Conservation (phyloP, 1,140 invertebrate species). For the Drosophila seguyi region DNA sequence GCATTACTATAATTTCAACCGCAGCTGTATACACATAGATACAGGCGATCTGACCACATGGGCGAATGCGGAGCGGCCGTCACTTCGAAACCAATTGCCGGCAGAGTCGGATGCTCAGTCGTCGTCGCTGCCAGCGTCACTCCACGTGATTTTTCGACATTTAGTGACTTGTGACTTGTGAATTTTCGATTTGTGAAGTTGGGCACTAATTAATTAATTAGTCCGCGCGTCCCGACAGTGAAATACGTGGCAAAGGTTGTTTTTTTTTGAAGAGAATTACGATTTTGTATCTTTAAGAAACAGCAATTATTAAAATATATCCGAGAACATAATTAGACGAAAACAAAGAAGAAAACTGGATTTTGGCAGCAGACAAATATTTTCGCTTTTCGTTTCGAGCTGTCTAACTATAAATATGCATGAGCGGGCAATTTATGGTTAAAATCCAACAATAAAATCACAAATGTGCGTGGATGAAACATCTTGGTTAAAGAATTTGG, state of each 20-base stretch:
- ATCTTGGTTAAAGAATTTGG: background rate
- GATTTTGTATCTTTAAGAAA: slow-evolving; percentile 26
- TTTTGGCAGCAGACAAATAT: slow-evolving; percentile 30
- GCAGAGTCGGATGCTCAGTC: slow-evolving; percentile 63
- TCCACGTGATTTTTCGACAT: slow-evolving; percentile 59
- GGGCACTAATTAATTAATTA: slow-evolving; percentile 43
- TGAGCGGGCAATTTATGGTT: slow-evolving; percentile 43
- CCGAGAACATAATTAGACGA: slow-evolving; percentile 45
- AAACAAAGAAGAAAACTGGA: slow-evolving; percentile 51
- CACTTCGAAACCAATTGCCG: slow-evolving; percentile 71
- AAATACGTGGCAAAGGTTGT: slow-evolving; percentile 18
- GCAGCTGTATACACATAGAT: slow-evolving; percentile 22
- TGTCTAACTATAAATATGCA: slow-evolving; percentile 40
- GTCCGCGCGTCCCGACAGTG: slow-evolving; percentile 6
- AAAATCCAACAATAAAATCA: slow-evolving; percentile 41
- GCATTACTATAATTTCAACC: background rate
- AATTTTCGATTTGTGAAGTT: slow-evolving; percentile 6
- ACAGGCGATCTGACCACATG: slow-evolving; percentile 37
- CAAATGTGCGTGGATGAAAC: slow-evolving; percentile 37
- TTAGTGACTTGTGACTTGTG: slow-evolving; percentile 34
- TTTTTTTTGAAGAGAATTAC: slow-evolving; percentile 5
- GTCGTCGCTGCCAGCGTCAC: slow-evolving; percentile 21
- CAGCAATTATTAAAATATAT: slow-evolving; percentile 31
- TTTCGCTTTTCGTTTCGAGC: slow-evolving; percentile 12
- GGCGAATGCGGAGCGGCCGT: slow-evolving; percentile 36